Conservation (phyloP, 1,140 invertebrate genomes). For the Mya arenaria region DNA sequence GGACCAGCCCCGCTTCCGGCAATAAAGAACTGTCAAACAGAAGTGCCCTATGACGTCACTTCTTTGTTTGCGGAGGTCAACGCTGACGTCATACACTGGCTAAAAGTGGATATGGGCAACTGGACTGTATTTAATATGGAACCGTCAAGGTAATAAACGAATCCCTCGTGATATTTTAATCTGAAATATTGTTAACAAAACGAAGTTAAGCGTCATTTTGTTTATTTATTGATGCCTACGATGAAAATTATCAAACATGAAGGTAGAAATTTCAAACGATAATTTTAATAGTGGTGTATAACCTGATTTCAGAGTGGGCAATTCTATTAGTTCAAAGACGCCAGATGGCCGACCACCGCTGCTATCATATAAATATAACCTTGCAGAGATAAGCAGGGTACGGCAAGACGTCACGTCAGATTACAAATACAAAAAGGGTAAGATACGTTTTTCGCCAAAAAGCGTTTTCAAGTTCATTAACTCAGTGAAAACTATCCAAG, state of each 20-base stretch:
- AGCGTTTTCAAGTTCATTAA: too few species aligned
- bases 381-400: conserved; percentile 41
- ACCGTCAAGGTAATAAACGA: conserved; percentile 35
- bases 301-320: conserved; percentile 20
- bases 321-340: conserved; percentile 40
- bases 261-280: too few species aligned
- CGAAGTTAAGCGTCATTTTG: too few species aligned
- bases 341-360: conserved; percentile 41
- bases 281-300: not conserved
- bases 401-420: conserved; percentile 41
- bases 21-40: conserved; percentile 86
- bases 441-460: too few species aligned
- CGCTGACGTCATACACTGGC: conserved; percentile 86
- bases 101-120: conserved; percentile 36
- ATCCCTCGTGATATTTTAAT: too few species aligned
- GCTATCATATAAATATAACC: conserved; percentile 36
- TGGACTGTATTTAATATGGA: conserved; percentile 46
- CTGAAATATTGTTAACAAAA: too few species aligned
- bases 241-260: too few species aligned
- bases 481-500: too few species aligned
- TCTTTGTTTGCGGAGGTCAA: conserved; percentile 90
- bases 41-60: conserved; percentile 86
- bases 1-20: conserved; percentile 86
- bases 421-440: conserved; percentile 53
- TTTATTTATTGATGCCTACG: too few species aligned